A percentile compares a stretch with the other conserved stretches of the same genome.
Evolutionary conservation across 2,888 invertebrate species (phyloP).

Genomic region (Arenicola marina): DNA sequence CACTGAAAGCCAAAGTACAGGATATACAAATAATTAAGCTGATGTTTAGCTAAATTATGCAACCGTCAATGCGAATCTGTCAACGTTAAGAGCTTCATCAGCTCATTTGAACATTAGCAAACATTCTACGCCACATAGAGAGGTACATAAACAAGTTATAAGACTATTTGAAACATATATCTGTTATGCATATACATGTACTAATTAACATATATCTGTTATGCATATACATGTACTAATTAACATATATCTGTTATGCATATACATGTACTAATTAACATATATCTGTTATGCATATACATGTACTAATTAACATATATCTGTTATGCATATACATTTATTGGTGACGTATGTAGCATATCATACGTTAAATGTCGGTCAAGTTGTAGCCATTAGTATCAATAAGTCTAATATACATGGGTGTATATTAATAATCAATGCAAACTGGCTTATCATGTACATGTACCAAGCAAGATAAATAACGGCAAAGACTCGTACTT

Average conservation of each 20-base stretch:
- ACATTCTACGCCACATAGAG: not conserved
- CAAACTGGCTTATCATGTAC: not conserved
- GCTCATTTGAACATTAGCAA: not conserved
- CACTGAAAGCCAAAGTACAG: too few relatives aligned
- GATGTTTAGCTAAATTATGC: not conserved
- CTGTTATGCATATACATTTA: too few relatives aligned
- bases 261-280: not conserved
- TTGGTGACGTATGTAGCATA: too few relatives aligned
- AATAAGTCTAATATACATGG: not conserved
- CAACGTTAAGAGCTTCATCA: not conserved
- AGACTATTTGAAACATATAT: not conserved
- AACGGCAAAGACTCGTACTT: constrained; percentile 33
- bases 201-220: not conserved
- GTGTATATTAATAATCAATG: not conserved
- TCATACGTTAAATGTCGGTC: too few relatives aligned
- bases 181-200: not conserved
- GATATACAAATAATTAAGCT: not conserved
- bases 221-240: not conserved
- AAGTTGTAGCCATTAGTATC: not conserved
- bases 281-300: not conserved
- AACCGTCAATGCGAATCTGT: too few relatives aligned
- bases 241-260: too few relatives aligned
- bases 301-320: too few relatives aligned
- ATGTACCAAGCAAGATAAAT: not conserved
- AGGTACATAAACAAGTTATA: not conserved